These are phyloP conservation scores for Poecilobothrus nobilitatus DNA, from an alignment of 2,888 invertebrate genomes.

Conservation along the genomic window DNA sequence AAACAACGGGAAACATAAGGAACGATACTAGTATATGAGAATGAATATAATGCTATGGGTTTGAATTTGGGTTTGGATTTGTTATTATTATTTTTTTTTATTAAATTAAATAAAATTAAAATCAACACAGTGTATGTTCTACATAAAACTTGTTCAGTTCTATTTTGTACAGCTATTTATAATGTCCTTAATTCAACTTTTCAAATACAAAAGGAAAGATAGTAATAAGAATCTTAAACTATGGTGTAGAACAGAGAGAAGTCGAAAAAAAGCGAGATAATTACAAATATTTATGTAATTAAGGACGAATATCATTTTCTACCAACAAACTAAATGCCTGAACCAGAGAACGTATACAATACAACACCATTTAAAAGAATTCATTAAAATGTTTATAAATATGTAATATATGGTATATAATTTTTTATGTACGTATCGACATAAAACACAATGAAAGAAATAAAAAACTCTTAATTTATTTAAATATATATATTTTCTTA, in stretches of 20 bases:
- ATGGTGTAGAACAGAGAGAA: neutral
- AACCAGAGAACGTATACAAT: neutral
- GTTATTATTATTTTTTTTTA: neutral
- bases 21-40: neutral
- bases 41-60: neutral
- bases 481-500: neutral
- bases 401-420: neutral
- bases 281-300: conserved; percentile 1
- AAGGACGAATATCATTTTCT: neutral
- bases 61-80: neutral
- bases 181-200: too few species aligned
- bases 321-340: neutral
- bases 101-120: neutral
- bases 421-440: neutral
- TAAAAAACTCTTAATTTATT: neutral
- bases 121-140: neutral
- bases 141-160: neutral
- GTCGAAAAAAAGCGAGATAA: neutral
- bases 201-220: neutral
- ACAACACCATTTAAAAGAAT: too few species aligned
- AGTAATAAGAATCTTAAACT: neutral
- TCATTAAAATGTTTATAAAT: too few species aligned
- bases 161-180: neutral
- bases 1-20: neutral
- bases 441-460: neutral